Conservation (phyloP, 2,113 vertebrate species). For the Siniperca knerii region DNA sequence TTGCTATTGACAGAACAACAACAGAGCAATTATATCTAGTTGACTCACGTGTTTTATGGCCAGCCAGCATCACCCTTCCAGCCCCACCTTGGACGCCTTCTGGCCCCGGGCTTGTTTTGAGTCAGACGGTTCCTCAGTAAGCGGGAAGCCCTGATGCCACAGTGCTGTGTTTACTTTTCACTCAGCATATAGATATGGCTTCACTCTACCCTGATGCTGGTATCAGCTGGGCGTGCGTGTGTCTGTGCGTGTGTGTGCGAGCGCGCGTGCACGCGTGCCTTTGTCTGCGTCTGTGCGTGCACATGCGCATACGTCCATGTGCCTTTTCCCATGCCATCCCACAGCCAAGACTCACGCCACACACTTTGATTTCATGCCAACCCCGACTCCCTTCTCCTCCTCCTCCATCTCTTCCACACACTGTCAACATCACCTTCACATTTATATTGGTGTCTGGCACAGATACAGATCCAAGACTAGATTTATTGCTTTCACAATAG, state of each 20-base stretch:
- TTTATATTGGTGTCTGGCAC: conserved; percentile 59
- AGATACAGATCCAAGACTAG: conserved; percentile 61
- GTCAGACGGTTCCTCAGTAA: conserved; percentile 61
- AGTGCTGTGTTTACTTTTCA: conserved; percentile 80
- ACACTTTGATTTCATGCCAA: conserved; percentile 51
- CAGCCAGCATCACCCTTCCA: conserved; percentile 14
- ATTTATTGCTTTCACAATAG: conserved; percentile 38
- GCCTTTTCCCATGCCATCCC: conserved; percentile 34
- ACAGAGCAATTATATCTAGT: conserved; percentile 49
- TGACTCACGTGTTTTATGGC: conserved; percentile 36
- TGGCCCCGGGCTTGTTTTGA: conserved; percentile 66
- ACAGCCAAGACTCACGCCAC: conserved; percentile 33
- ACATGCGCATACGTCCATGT: background rate
- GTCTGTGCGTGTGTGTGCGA: conserved; percentile 28
- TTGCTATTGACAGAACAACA: conserved; percentile 60
- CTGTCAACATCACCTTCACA: conserved; percentile 33
- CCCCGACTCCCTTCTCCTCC: conserved; percentile 8
- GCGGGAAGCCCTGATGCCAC: conserved; percentile 73
- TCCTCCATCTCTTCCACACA: background rate
- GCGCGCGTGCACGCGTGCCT: conserved; percentile 1
- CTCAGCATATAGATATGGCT: conserved; percentile 78
- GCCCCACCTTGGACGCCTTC: conserved; percentile 46
- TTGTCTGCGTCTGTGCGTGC: conserved; percentile 28
- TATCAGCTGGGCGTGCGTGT: conserved; percentile 66
- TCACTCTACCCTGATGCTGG: conserved; percentile 80